Conservation (phyloP, 2,113 vertebrate species). For the Carettochelys insculpta region DNA sequence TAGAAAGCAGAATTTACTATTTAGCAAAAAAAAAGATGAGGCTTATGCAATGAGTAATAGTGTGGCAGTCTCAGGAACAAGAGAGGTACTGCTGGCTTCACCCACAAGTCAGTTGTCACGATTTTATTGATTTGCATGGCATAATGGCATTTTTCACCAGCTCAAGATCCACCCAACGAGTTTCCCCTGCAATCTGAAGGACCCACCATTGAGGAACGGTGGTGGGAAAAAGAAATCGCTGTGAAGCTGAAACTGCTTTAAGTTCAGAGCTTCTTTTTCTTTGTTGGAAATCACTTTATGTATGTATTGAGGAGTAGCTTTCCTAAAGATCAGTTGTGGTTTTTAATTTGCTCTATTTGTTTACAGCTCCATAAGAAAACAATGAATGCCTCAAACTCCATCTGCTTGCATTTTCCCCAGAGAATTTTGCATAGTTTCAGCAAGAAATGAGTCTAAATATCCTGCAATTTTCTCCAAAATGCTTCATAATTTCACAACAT, state of each 20-base stretch:
- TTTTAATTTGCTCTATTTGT: constrained; percentile 66
- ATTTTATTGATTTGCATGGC: neutral
- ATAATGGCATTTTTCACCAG: neutral
- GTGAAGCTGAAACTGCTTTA: neutral
- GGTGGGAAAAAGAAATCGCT: neutral
- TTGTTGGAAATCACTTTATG: constrained; percentile 22
- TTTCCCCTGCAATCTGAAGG: neutral
- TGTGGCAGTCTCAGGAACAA: neutral
- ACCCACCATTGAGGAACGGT: neutral
- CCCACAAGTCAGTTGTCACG: neutral
- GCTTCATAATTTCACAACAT: constrained; percentile 63
- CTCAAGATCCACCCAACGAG: neutral
- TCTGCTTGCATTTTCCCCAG: constrained; percentile 63
- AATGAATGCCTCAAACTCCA: constrained; percentile 59
- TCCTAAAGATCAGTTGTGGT: constrained; percentile 51
- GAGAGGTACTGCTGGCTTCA: fast-evolving
- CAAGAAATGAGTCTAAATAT: constrained; percentile 62
- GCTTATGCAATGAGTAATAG: neutral
- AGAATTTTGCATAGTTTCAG: constrained; percentile 60
- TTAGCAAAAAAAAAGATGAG: neutral
- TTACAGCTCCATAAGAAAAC: constrained; percentile 56
- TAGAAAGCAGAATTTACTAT: neutral
- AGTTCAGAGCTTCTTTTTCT: neutral
- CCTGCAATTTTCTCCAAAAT: constrained; percentile 68
- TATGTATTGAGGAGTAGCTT: constrained; percentile 32